These are phyloP conservation scores for Cylloceria caligata DNA, from an alignment of 2,888 invertebrate species.

Conservation along the genomic window DNA sequence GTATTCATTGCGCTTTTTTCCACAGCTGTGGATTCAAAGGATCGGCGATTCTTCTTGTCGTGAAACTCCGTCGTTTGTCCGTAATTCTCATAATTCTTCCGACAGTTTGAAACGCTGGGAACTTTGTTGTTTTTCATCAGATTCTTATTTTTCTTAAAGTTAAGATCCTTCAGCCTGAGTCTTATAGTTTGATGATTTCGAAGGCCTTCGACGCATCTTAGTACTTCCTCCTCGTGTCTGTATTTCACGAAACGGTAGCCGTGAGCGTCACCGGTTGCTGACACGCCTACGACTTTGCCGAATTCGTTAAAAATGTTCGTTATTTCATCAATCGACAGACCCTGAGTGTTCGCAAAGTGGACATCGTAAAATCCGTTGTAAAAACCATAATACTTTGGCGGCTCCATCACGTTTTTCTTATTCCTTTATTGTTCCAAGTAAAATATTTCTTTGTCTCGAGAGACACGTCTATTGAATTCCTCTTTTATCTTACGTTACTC, in stretches of 20 bases:
- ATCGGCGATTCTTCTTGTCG: not conserved
- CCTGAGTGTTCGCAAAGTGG: slow-evolving; percentile 56
- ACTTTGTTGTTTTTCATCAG: not conserved
- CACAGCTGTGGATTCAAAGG: not conserved
- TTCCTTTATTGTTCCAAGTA: not conserved
- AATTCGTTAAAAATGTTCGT: slow-evolving; percentile 71
- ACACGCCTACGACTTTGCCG: slow-evolving; percentile 70
- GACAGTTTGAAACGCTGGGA: not conserved
- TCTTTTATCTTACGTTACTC: not conserved
- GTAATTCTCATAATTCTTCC: not conserved
- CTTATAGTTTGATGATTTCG: slow-evolving; percentile 46
- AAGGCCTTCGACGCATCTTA: slow-evolving; percentile 61
- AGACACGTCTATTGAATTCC: not conserved
- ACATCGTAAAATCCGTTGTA: slow-evolving; percentile 42
- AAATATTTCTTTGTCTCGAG: not conserved
- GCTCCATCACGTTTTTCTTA: slow-evolving; percentile 20
- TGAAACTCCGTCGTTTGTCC: not conserved
- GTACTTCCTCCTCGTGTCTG: slow-evolving; percentile 53
- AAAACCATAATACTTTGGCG: slow-evolving; percentile 29
- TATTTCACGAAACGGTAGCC: slow-evolving; percentile 75
- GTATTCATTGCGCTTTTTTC: not conserved
- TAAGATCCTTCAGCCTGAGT: not conserved
- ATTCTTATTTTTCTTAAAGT: not conserved
- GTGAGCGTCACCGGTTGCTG: slow-evolving; percentile 64
- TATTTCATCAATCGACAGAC: slow-evolving; percentile 68